Conservation (phyloP, 2,797 vertebrate species). For the Danio jaintianensis region DNA sequence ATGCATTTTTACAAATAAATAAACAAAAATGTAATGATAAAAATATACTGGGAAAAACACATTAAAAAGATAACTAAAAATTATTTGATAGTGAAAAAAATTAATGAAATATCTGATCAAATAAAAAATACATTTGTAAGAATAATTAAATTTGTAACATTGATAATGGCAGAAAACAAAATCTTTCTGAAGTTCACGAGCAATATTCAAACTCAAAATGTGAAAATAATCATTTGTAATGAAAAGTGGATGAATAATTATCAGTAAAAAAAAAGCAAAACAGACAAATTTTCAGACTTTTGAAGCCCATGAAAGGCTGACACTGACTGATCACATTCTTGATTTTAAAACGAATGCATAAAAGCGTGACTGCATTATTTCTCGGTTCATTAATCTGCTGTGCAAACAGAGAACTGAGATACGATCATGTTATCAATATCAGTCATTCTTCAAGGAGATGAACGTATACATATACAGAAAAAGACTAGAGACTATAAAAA, state of each 20-base stretch:
- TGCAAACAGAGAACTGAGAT: slow-evolving; percentile 6
- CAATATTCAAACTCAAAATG: not conserved
- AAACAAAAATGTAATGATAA: no score
- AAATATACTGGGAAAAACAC: no score
- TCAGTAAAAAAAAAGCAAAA: not conserved
- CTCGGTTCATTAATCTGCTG: not conserved
- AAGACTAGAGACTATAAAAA: not conserved
- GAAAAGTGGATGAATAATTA: not conserved
- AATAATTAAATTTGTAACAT: not conserved
- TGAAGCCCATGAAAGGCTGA: not conserved
- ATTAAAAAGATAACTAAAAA: not conserved
- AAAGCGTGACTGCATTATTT: not conserved
- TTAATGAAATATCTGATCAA: no score
- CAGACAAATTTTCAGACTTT: not conserved
- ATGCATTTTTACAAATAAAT: no score
- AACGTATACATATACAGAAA: not conserved
- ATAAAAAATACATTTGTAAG: no score
- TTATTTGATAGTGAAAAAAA: not conserved
- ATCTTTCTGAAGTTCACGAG: not conserved
- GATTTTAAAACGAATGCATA: no score
- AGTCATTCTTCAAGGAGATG: not conserved
- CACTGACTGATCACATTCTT: not conserved
- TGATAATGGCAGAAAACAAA: not conserved
- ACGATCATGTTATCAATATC: not conserved
- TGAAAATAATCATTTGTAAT: not conserved